A percentile compares a stretch with the other conserved stretches of the same genome.
Evolutionary conservation across 2,888 invertebrate genomes (phyloP).

Genomic region (Nycteola revayana): DNA sequence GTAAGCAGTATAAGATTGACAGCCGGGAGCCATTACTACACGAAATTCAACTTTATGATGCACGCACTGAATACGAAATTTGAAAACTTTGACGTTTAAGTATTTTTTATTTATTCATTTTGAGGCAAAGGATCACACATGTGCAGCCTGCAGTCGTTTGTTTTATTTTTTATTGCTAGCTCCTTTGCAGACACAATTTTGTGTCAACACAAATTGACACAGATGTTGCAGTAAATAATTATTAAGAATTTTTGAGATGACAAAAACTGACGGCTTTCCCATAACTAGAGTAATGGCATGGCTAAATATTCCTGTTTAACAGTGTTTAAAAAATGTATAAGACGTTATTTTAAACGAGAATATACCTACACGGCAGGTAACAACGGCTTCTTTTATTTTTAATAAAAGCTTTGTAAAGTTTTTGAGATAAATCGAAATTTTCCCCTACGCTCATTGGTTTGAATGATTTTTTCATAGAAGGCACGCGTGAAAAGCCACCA

Average conservation of each 20-base stretch:
- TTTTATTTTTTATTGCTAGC: constrained; percentile 59
- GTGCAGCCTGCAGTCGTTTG: constrained; percentile 60
- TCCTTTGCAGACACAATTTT: constrained; percentile 52
- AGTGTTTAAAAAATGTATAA: too few relatives aligned
- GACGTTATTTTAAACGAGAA: too few relatives aligned
- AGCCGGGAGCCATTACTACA: constrained; percentile 11
- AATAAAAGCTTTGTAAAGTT: too few relatives aligned
- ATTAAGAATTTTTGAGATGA: constrained; percentile 33
- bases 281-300: too few relatives aligned
- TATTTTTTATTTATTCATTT: constrained; percentile 39
- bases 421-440: too few relatives aligned
- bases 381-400: too few relatives aligned
- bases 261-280: constrained; percentile 11
- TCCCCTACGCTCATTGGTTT: too few relatives aligned
- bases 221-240: constrained; percentile 61
- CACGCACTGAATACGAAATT: constrained; percentile 19
- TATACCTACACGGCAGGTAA: too few relatives aligned
- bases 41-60: constrained; percentile 34
- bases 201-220: constrained; percentile 72
- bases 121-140: constrained; percentile 63
- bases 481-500: too few relatives aligned
- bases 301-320: too few relatives aligned
- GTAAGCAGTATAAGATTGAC: constrained; percentile 39
- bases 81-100: constrained; percentile 16
- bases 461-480: too few relatives aligned